Base-by-base conservation (phyloP, 2,888 invertebrate species). In the Stomorhina lunata region DNA sequence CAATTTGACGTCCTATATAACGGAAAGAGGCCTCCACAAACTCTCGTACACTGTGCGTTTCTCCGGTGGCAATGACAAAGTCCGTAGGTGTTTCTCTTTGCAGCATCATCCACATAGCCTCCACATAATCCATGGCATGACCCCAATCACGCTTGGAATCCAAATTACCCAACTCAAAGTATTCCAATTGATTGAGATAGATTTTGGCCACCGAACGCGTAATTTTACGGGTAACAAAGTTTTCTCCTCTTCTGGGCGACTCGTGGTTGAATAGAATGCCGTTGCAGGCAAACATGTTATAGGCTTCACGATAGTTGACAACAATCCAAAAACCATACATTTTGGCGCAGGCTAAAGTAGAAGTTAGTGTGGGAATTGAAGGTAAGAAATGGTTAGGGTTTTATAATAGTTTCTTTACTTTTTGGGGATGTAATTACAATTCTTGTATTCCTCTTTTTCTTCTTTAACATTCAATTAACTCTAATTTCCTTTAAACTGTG, bases 21-120 rank as follows among this genome's bases (percentile, higher is more conserved):
- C 93, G 93, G 91, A 99, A 99, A 0, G 99, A 94, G 37, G 94
- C 94, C 91, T 98, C 98, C 0, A 99, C 98, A 92, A 99, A 99
- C 92, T 99, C 98, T 10, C 97, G 93, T 0, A 99, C 99, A 90
- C 97, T 98, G 92, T 98, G 98, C 12, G 95, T 94, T 90, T 97
- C 96, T 0, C 98, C 98, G 0, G 98, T 98, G 4, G 99, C 98
- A 86, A 99, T 97, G 4, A 99, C 99, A 92, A 95, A 99, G 92
- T 99, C 99, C 66, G 98, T 96, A 0, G 99, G 96, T 37, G 92
- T 91, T 0, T 97, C 95, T 88, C 96, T 95, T 90, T 99, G 99
- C 15, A 99, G 93, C 97, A 99, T 99, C 90, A 98, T 92, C 99
- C 99, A 99, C 99, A 99, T 99, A 0, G 99, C 99, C 95, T 98